Conservation (phyloP, 2,888 invertebrate genomes). For the Amitus sp. region DNA sequence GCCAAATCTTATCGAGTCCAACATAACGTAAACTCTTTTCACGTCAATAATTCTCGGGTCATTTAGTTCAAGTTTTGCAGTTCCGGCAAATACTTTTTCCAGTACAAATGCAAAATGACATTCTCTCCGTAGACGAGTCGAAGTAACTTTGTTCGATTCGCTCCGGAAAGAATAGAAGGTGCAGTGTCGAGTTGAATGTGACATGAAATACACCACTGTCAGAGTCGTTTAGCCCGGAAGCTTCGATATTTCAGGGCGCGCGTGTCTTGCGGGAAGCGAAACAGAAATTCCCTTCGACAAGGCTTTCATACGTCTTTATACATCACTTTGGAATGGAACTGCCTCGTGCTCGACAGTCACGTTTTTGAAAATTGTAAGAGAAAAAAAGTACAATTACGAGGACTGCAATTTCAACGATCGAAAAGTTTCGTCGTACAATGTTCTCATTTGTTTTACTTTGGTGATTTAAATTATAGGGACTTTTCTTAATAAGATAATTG, state of each 20-base stretch:
- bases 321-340: not conserved
- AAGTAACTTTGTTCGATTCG: conserved; percentile 1
- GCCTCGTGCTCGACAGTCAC: not conserved
- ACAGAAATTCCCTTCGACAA: conserved; percentile 1
- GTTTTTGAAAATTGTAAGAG: not conserved
- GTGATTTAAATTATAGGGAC: conserved; percentile 3
- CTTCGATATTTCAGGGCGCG: conserved; percentile 1
- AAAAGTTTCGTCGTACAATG: too few relatives aligned
- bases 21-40: too few relatives aligned
- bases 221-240: not conserved
- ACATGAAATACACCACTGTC: conserved; percentile 4
- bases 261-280: not conserved
- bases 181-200: conserved; percentile 2
- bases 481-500: conserved; percentile 4
- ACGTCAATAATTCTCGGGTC: too few relatives aligned
- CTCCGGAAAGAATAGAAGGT: conserved; percentile 1
- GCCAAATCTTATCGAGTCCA: too few relatives aligned
- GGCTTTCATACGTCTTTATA: conserved; percentile 1
- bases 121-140: not conserved
- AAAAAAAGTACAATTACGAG: too few relatives aligned
- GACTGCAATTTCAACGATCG: too few relatives aligned
- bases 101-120: not conserved
- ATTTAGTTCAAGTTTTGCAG: too few relatives aligned
- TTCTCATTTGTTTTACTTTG: not conserved
- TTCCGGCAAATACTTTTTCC: too few relatives aligned